Evolutionary conservation across 2,888 invertebrate genomes (phyloP).

Genomic region (Pedicia rivosa): DNA sequence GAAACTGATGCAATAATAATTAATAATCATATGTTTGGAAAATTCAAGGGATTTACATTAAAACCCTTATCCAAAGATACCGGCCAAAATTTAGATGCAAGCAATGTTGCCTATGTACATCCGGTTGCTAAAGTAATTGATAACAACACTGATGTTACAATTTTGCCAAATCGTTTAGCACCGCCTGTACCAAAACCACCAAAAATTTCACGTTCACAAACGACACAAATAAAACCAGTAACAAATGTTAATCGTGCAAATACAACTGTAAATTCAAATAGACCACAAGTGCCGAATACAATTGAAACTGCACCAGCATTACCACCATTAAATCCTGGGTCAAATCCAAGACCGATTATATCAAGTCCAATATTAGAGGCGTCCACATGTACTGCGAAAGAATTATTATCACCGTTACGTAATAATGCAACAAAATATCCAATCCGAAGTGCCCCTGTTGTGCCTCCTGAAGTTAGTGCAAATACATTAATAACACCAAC

Average conservation of each 20-base stretch:
- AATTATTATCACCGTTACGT: conserved; percentile 46
- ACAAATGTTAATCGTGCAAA: not conserved
- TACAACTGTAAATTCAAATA: not conserved
- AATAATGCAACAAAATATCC: conserved; percentile 39
- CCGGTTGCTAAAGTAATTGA: conserved; percentile 19
- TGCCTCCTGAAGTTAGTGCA: conserved; percentile 19
- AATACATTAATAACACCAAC: conserved; percentile 22
- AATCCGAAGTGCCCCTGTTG: conserved; percentile 40
- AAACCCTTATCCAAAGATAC: conserved; percentile 26
- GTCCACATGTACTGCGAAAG: conserved; percentile 65
- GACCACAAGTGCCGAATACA: not conserved
- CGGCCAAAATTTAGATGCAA: conserved; percentile 20
- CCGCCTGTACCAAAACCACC: conserved; percentile 48
- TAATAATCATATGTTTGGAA: conserved; percentile 58
- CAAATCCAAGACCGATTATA: conserved; percentile 54
- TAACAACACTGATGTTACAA: conserved; percentile 17
- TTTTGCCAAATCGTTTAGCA: conserved; percentile 36
- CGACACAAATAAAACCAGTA: not conserved
- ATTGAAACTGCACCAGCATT: conserved; percentile 32
- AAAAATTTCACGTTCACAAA: conserved; percentile 10
- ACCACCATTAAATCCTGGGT: conserved; percentile 46
- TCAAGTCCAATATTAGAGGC: conserved; percentile 68
- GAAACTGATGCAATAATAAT: conserved; percentile 32
- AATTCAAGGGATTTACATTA: conserved; percentile 73
- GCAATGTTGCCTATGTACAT: conserved; percentile 38